These are phyloP conservation scores for Pavo muticus DNA, from an alignment of 2,113 vertebrate species.

Conservation along the genomic window DNA sequence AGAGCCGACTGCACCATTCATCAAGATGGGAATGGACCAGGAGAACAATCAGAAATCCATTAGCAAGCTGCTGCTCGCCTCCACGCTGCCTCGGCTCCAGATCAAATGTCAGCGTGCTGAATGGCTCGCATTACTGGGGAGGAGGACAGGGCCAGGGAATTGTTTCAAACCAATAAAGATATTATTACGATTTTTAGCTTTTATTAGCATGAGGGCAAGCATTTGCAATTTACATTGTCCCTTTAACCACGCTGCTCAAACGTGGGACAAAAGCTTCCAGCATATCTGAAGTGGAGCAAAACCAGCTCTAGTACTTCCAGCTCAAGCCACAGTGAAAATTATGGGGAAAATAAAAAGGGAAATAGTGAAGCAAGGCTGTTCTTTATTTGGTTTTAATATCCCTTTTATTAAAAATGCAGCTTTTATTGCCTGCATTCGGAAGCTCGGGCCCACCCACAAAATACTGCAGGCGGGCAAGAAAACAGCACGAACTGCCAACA, in stretches of 20 bases:
- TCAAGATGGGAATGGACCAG: conserved; percentile 28
- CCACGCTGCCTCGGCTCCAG: neutral
- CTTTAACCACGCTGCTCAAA: neutral
- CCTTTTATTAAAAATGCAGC: neutral
- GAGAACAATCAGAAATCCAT: conserved; percentile 67
- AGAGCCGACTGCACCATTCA: neutral
- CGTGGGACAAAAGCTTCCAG: neutral
- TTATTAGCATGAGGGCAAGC: neutral
- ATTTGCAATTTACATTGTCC: neutral
- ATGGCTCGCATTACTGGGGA: neutral
- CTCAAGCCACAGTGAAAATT: neutral
- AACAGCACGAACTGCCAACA: neutral
- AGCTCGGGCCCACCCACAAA: neutral
- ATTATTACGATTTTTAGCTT: conserved; percentile 28
- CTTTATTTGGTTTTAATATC: neutral
- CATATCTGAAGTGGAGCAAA: neutral
- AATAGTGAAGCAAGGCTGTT: neutral
- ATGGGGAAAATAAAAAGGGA: neutral
- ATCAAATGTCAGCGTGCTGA: conserved; percentile 39
- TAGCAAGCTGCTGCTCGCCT: conserved; percentile 39
- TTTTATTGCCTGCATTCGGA: neutral
- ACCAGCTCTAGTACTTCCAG: neutral
- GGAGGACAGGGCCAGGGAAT: neutral
- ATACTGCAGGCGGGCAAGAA: neutral
- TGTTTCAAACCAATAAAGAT: neutral